phyloP scores from a whole-genome alignment of 2,113 vertebrate genomes.

The Eulacestoma nigropectus region DNA sequence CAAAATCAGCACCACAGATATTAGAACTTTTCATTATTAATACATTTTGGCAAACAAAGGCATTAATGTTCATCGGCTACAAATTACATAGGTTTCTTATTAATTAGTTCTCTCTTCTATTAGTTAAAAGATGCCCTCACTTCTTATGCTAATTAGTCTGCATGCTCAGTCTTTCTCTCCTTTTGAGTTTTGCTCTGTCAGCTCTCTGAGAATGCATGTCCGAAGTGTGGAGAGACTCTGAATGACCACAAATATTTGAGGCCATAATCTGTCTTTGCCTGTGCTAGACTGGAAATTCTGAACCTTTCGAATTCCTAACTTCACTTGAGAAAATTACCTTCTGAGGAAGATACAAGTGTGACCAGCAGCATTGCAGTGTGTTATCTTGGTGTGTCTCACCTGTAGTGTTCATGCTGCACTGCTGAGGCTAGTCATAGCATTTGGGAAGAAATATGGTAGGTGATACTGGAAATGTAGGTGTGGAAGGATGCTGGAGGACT shows the following conservation, averaged over 20 bases:
- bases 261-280: neutral
- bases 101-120: neutral
- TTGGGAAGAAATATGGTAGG: neutral
- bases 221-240: neutral
- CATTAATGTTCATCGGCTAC: neutral
- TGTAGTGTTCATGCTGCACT: neutral
- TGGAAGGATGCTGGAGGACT: neutral
- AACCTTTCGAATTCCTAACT: neutral
- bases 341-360: neutral
- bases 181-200: neutral
- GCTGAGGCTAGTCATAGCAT: neutral
- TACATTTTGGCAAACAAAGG: neutral
- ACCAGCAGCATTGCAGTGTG: neutral
- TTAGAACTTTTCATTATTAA: neutral
- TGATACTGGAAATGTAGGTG: neutral
- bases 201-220: neutral
- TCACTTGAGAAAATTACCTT: neutral
- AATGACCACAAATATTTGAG: neutral
- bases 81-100: neutral
- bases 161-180: neutral
- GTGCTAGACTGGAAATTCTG: neutral
- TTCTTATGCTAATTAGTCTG: neutral
- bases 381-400: neutral
- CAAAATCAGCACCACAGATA: neutral
- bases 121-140: neutral